These are phyloP conservation scores for Eurosta solidaginis DNA, from an alignment of 1,140 invertebrate species.

Conservation along the genomic window DNA sequence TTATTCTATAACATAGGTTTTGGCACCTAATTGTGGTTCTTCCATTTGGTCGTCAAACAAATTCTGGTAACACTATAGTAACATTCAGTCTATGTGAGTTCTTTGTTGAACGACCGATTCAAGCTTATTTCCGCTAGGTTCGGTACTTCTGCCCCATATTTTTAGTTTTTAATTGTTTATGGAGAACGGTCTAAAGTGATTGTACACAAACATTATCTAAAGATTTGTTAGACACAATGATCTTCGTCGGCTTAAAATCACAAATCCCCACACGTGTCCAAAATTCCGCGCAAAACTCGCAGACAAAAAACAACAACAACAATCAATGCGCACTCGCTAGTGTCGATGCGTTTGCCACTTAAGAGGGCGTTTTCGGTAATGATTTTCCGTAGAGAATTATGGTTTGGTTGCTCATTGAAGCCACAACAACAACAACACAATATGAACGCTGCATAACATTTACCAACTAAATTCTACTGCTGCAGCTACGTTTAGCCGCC, in stretches of 20 bases:
- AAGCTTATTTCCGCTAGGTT: no score
- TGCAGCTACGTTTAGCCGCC: neutral
- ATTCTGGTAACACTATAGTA: no score
- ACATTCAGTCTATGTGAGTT: no score
- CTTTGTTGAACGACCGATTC: no score
- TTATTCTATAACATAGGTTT: no score
- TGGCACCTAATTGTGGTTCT: no score
- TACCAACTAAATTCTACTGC: neutral
- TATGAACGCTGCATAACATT: neutral
- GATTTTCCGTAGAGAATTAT: conserved; percentile 13
- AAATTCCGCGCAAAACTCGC: neutral
- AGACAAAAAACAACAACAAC: neutral
- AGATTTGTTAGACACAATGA: neutral
- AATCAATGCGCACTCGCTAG: neutral
- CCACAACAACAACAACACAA: neutral
- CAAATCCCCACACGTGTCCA: neutral
- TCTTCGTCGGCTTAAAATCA: neutral
- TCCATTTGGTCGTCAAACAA: no score
- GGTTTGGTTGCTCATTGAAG: neutral
- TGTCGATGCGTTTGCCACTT: neutral
- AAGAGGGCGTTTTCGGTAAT: conserved; percentile 9
- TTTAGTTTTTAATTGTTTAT: no score
- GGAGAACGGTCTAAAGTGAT: no score
- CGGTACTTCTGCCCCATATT: no score
- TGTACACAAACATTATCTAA: neutral